A percentile compares a stretch with the other conserved stretches of the same genome.
Conservation (phyloP, 2,113 vertebrate genomes). For the Rhipidura dahli region DNA sequence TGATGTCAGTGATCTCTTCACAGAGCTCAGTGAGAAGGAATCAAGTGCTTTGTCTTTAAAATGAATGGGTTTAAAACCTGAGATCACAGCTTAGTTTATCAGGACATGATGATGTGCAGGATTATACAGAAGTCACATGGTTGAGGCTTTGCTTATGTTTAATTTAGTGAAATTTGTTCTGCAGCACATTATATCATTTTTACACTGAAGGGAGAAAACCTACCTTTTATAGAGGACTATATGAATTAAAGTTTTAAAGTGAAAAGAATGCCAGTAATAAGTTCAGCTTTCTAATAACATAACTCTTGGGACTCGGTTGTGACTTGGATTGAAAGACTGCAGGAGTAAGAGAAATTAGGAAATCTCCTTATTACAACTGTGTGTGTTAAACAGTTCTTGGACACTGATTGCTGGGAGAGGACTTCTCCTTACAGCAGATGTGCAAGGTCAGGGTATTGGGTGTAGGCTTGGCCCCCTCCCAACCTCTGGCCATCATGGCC, state of each 20-base stretch:
- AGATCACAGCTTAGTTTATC: conserved; percentile 13
- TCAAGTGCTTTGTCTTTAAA: conserved; percentile 46
- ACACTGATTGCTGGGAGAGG: not conserved
- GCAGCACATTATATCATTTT: not conserved
- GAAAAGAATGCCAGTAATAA: not conserved
- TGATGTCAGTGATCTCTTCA: conserved; percentile 51
- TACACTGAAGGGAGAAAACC: not conserved
- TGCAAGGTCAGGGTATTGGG: not conserved
- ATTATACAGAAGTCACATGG: not conserved
- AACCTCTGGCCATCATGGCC: not conserved
- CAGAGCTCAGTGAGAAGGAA: not conserved
- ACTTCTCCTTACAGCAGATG: not conserved
- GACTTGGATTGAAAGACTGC: not conserved
- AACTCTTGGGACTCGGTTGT: not conserved
- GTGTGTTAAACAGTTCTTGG: not conserved
- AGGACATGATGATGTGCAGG: not conserved
- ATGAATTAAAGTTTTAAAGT: not conserved
- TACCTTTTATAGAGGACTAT: not conserved
- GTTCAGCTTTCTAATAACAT: not conserved
- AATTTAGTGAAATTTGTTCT: not conserved
- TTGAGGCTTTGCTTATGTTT: not conserved
- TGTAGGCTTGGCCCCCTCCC: not conserved
- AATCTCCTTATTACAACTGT: not conserved
- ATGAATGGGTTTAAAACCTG: conserved; percentile 34
- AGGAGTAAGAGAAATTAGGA: not conserved